phyloP scores from a whole-genome alignment of 2,113 vertebrate genomes.

The Nipponia nippon region DNA sequence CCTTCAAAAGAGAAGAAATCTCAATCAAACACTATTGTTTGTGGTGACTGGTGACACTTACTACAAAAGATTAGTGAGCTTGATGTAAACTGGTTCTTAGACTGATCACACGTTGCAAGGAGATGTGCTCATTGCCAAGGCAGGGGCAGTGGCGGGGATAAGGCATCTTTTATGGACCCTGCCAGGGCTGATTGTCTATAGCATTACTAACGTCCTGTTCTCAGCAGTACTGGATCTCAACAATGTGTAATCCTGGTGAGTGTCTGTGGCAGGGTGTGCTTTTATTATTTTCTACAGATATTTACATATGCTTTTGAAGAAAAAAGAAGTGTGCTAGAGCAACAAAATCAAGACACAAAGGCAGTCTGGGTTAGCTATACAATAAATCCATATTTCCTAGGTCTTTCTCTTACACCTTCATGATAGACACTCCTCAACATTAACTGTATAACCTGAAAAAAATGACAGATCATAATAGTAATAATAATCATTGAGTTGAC shows the following conservation, averaged over 20 bases:
- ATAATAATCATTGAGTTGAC: background rate
- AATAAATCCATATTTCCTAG: background rate
- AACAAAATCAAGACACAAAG: background rate
- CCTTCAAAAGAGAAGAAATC: constrained; percentile 44
- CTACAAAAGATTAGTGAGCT: background rate
- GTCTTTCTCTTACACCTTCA: background rate
- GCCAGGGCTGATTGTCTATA: background rate
- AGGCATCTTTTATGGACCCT: background rate
- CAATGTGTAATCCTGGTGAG: background rate
- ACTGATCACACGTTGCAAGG: background rate
- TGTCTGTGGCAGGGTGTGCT: background rate
- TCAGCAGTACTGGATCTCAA: background rate
- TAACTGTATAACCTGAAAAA: background rate
- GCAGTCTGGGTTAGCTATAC: background rate
- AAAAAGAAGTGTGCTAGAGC: fast-evolving
- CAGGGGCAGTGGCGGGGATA: background rate
- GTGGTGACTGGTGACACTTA: constrained; percentile 24
- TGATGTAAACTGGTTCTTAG: background rate
- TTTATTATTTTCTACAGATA: background rate
- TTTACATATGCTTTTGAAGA: background rate
- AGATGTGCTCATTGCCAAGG: background rate
- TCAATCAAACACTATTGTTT: constrained; percentile 60
- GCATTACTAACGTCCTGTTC: background rate
- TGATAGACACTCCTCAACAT: background rate
- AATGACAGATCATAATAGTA: background rate